These are phyloP conservation scores for Rhea pennata DNA, from an alignment of 2,113 vertebrate genomes.

Conservation along the genomic window DNA sequence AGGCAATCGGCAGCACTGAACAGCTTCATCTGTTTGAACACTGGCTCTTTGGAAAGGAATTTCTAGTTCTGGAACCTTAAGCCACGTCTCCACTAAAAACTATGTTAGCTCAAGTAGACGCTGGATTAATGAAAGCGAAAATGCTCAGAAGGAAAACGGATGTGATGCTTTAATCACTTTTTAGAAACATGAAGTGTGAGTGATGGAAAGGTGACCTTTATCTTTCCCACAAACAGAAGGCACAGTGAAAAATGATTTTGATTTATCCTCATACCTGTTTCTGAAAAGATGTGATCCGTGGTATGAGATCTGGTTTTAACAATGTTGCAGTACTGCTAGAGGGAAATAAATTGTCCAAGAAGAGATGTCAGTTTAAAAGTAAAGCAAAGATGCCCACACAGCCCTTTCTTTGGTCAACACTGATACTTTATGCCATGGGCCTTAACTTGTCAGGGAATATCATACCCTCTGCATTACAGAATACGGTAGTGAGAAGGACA, in stretches of 20 bases:
- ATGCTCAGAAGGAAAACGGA: conserved; percentile 23
- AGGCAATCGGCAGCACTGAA: not conserved
- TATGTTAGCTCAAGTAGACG: not conserved
- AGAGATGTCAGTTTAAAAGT: conserved; percentile 19
- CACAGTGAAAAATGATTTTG: not conserved
- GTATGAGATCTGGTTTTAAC: conserved; percentile 27
- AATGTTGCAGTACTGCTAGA: conserved; percentile 6
- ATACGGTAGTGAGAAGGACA: not conserved
- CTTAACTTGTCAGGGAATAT: conserved; percentile 40
- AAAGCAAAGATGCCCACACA: conserved; percentile 15
- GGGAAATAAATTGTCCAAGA: conserved; percentile 30
- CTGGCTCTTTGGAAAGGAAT: not conserved
- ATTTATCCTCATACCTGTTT: conserved; percentile 8
- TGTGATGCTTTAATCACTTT: conserved; percentile 38
- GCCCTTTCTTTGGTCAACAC: not conserved
- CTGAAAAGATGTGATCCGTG: not conserved
- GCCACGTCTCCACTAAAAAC: not conserved
- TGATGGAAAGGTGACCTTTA: conserved; percentile 64
- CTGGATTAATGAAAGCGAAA: conserved; percentile 22
- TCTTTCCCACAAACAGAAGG: conserved; percentile 33
- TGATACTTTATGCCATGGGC: conserved; percentile 23
- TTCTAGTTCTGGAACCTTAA: conserved; percentile 4
- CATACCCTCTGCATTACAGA: not conserved
- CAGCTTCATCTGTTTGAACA: not conserved
- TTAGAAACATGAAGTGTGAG: conserved; percentile 29